phyloP scores from a whole-genome alignment of 2,113 vertebrate genomes.

The Gobiocypris rarus region DNA sequence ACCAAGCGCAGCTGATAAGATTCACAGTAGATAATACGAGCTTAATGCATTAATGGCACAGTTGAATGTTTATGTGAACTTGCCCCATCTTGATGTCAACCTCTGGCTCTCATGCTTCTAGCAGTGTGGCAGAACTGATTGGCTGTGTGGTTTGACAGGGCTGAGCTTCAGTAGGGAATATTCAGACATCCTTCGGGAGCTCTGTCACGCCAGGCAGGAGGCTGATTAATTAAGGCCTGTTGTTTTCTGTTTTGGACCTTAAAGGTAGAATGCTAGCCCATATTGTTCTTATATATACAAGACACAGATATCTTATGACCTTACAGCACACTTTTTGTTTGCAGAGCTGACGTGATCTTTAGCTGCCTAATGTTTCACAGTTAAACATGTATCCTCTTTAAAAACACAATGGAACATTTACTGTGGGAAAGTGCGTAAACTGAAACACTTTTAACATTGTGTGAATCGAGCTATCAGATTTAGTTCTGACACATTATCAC shows the following conservation, averaged over 20 bases:
- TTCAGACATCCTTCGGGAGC: constrained; percentile 19
- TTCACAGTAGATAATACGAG: background rate
- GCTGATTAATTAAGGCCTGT: constrained; percentile 38
- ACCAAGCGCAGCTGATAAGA: constrained; percentile 18
- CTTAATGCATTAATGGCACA: constrained; percentile 19
- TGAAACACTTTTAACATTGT: background rate
- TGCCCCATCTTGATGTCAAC: constrained; percentile 25
- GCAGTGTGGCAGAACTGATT: background rate
- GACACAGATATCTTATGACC: background rate
- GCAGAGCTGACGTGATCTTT: background rate
- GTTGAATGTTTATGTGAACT: constrained; percentile 39
- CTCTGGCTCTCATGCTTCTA: background rate
- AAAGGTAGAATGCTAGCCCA: background rate
- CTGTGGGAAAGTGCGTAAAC: background rate
- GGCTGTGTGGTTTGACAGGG: background rate
- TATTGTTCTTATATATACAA: background rate
- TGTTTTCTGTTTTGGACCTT: constrained; percentile 7
- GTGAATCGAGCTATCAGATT: background rate
- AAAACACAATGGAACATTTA: constrained; percentile 9
- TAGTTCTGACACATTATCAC: background rate
- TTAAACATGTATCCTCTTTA: constrained; percentile 4
- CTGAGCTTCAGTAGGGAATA: background rate
- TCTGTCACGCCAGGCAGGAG: constrained; percentile 30
- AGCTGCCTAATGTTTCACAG: background rate
- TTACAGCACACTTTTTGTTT: background rate